Conservation (phyloP, 2,113 vertebrate genomes). For the Galeopterus variegatus region DNA sequence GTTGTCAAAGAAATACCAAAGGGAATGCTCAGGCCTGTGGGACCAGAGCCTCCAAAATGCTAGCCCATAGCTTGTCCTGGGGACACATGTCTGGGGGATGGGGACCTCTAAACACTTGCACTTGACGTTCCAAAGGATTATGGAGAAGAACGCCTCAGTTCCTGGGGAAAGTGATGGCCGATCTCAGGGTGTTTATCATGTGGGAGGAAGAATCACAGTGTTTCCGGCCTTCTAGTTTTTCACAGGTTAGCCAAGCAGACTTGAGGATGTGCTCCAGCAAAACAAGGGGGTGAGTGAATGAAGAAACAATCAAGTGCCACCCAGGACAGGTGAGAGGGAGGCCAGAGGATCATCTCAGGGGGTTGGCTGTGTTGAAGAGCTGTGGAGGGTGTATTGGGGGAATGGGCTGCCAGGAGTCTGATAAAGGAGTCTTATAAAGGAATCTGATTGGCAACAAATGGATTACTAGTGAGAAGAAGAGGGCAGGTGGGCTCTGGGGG, state of each 20-base stretch:
- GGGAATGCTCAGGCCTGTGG: neutral
- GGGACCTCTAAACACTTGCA: neutral
- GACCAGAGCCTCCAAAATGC: neutral
- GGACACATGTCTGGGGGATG: neutral
- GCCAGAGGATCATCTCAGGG: neutral
- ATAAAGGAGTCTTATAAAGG: too few species aligned
- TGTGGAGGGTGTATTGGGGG: too few species aligned
- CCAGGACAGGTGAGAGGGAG: neutral
- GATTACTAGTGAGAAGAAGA: too few species aligned
- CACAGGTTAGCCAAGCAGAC: neutral
- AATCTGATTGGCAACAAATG: too few species aligned
- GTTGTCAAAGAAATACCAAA: neutral
- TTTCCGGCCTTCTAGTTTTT: rapidly evolving
- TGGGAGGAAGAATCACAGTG: neutral
- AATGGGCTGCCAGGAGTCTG: too few species aligned
- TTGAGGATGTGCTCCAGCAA: neutral
- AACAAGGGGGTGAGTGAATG: neutral
- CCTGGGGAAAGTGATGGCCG: neutral
- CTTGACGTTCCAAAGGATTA: neutral
- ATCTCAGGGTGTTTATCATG: neutral
- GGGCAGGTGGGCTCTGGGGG: too few species aligned
- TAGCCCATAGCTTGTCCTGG: neutral
- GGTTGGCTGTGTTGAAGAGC: too few species aligned
- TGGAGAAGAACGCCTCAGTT: neutral
- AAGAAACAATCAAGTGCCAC: too few species aligned